Evolutionary conservation across 53 echinoderm and acorn worm genomes (phyloP).

Genomic region (Echinometra lucunter): DNA sequence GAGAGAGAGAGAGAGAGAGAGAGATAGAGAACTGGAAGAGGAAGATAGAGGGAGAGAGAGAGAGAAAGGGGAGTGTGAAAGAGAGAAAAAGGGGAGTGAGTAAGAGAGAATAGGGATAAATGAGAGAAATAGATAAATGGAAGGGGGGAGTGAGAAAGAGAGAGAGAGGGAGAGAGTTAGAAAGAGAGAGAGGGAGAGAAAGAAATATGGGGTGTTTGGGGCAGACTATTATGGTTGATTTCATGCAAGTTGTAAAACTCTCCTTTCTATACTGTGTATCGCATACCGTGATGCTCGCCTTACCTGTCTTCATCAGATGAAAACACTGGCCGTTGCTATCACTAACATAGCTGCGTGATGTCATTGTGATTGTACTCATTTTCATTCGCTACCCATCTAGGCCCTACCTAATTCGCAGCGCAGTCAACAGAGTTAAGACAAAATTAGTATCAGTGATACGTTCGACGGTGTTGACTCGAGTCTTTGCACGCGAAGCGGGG

Average conservation of each 20-base stretch:
- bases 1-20: too few relatives aligned
- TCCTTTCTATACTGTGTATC: background rate
- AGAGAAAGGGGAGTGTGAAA: too few relatives aligned
- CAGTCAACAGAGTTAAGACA: conserved; percentile 33
- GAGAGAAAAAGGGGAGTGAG: too few relatives aligned
- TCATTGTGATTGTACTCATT: conserved; percentile 28
- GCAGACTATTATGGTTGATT: background rate
- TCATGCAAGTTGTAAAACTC: background rate
- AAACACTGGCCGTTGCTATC: background rate
- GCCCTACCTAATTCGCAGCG: background rate
- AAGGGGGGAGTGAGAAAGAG: too few relatives aligned
- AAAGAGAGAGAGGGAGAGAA: background rate
- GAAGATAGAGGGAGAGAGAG: too few relatives aligned
- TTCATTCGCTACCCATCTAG: conserved; percentile 16
- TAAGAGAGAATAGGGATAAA: too few relatives aligned
- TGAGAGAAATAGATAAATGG: too few relatives aligned
- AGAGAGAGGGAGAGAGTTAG: background rate
- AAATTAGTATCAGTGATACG: conserved; percentile 7
- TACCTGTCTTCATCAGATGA: background rate
- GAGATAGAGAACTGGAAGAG: too few relatives aligned
- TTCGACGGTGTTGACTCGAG: background rate
- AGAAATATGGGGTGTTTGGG: background rate
- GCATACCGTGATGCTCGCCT: background rate
- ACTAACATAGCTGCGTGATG: background rate
- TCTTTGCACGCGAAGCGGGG: background rate